Evolutionary conservation across 2,113 vertebrate species (phyloP), one percentile per base, ranked within the genome.

Genomic region (Globicephala melas): DNA sequence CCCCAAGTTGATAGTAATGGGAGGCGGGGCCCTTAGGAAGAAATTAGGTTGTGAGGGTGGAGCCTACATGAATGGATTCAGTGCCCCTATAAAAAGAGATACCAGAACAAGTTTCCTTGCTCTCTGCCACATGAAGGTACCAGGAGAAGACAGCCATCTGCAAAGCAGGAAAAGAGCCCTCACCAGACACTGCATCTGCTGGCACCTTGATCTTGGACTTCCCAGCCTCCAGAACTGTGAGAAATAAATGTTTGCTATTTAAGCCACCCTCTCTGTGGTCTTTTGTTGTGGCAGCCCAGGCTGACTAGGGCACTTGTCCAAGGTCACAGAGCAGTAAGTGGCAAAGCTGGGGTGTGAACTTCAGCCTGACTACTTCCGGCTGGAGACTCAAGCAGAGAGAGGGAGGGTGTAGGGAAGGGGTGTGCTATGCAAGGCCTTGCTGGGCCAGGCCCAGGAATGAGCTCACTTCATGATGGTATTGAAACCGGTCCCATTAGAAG

Each of bases 381-480:
- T 60, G 58, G 74, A 85, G 63, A 10, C 85, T 38, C 0, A 2
- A 6, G 25, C 47, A 60, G 28, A 55, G 55, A 2, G 11, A 13
- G 2, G 31, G n/a, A 50, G 23, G 26, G 31, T 20, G 21, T 4
- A 0, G n/a, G 68, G 47, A 79, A 41, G 36, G 38, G 55, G 38
- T 25, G n/a, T 28, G 44, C 23, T 55, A 26, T 14, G 55, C 33
- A 18, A 28, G 9, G 68, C 4, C 53, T 90, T 60, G 81, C 44
- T 98, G 97, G 89, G 95, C 58, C 70, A 0, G 83, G 65, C 93
- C 92, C 97, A 95, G 96, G 83, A 55, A 97, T 98, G 81, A 98
- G 91, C 96, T 98, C 98, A 98, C 65, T 96, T 89, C 89, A 77
- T 92, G 79, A 77, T 96, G 87, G 89, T 98, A 96, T 9, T 53